Evolutionary conservation across 2,888 invertebrate genomes (phyloP), one percentile per base, ranked within the genome.

Genomic region (Euzophera pinguis): DNA sequence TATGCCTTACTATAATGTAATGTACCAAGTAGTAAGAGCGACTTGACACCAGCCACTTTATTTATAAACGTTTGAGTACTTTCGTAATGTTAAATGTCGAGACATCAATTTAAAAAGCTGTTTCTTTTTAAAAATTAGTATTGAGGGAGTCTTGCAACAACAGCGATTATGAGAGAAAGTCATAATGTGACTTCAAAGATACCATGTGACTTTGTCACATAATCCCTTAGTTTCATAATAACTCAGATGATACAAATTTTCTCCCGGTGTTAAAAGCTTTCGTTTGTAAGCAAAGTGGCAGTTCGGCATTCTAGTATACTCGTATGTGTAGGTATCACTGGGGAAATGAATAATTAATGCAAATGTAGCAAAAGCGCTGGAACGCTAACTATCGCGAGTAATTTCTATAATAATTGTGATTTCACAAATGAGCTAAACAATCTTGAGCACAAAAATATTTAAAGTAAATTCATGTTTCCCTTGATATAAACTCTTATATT

Each of bases 1-100:
- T 79, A 80, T 82, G 85, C 85, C 87, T 89, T 88, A 87, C 78
- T 80, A 81, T 73, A 75, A 73, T 75, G 73, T 78, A 73, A 76
- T 75, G 64, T 78, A 73, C 72, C 70, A 72, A 59, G 66, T 67
- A 70, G 72, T 75, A 73, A 68, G 62, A 64, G 68, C 67, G 61
- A 64, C 51, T 57, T 56, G 65, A 65, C 62, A 69, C 42, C 53
- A 53, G 39, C 10, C 39, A 9, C 16, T 10, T 12, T 39, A 48
- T n/a, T 37, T 35, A 34, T 17, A 35, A 34, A 32, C 16, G 34
- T 32, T 47, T 9, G 17, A 6, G 35, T 35, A 32, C 10, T 32
- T 29, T 43, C 13, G 38, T 38, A 32, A 9, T 32, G 32, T 32
- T 8, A 32, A 9, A 29, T 29, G 4, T 32, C 10, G 32, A 2